Base-by-base conservation (phyloP, 2,113 vertebrate species). In the Heterochromis multidens region DNA sequence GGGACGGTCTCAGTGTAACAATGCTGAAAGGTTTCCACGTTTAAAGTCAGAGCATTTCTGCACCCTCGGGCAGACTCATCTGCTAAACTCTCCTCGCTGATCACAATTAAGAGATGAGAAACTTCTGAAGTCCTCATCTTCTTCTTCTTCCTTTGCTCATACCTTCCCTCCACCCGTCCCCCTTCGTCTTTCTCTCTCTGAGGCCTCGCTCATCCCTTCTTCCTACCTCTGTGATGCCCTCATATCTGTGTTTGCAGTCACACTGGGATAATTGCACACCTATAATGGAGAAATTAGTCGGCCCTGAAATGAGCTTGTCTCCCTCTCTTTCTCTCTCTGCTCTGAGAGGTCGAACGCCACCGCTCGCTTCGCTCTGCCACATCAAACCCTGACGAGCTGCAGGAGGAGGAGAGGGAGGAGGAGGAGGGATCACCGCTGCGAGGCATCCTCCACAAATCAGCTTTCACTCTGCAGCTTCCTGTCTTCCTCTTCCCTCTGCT, bases 271-370 rank as follows among this genome's bases (percentile, higher is more conserved):
- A 95, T 95, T 94, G 91, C 91, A 83, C 91, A 93, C 91, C 94
- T 94, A 93, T 95, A 95, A 95, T 94, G 93, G 94, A 93, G 93
- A 94, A 95, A 95, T 95, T 95, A 95, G 91, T 95, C 93, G 87
- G 92, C 93, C 95, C 94, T 95, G 94, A 95, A 95, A 95, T 95
- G 92, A 95, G 93, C 94, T 94, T 92, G 91, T 89, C 89, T 81
- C 79, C 81, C 72, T 81, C 85, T 52, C 76, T 82, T 65, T 80
- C 10, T 58, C 81, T 88, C 60, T 43, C 35, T 72, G 77, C 82
- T 87, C 80, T 83, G 90, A 88, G 84, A 89, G 83, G 74, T 82
- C 65, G 72, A 87, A 40, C 19, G 74, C 60, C 31, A 56, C 27
- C 40, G 17, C 83, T 81, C 49, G 63, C 37, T 87, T 91, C 72